Base-by-base conservation (phyloP, 1,140 invertebrate species). In the Panagrolaimus sp. region DNA sequence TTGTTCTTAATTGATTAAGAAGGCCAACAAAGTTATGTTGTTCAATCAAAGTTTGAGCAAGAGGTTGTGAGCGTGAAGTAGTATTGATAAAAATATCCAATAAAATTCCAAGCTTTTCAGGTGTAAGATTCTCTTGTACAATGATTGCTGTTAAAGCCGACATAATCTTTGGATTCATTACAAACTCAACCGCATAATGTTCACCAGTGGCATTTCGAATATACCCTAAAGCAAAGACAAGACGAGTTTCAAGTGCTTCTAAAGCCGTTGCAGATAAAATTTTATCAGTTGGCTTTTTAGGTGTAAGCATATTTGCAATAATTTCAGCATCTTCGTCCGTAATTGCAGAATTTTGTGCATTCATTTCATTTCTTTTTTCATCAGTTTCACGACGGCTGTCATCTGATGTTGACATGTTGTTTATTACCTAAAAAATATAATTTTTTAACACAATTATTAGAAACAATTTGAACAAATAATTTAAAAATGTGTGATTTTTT, bases 171-270 rank as follows among this genome's bases (percentile, higher is more conserved):
- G 52, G 52, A 58, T 58, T 12, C 52, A 21, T 58, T 12, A 58
- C 52, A 21, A 58, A 58, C 3, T 58, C 52, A 12, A 58, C 52
- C 0, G 52, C 52, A 28, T 58, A 58, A 21, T 21, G 52, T 21
- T 58, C 52, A 58, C 52, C 52, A 28, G 52, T 58, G 17, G 52
- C 15, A 58, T 58, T 58, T 21, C 52, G 52, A 28, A 58, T 58
- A 28, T 58, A 58, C 5, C 28, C 28, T 3, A 58, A 28, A 28
- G 52, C 52, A 58, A 58, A 58, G n/a, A 58, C 8, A 21, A 58
- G 52, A 6, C 52, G 52, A 14, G 15, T 28, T 21, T 58, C 52
- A 21, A 21, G 17, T 12, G 52, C 52, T 58, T 58, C 14, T 4
- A 21, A 28, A 58, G 52, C 52, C n/a, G 21, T 21, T 12, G 21